Base-by-base conservation (phyloP, 1,140 invertebrate genomes). In the Augochlora pura region DNA sequence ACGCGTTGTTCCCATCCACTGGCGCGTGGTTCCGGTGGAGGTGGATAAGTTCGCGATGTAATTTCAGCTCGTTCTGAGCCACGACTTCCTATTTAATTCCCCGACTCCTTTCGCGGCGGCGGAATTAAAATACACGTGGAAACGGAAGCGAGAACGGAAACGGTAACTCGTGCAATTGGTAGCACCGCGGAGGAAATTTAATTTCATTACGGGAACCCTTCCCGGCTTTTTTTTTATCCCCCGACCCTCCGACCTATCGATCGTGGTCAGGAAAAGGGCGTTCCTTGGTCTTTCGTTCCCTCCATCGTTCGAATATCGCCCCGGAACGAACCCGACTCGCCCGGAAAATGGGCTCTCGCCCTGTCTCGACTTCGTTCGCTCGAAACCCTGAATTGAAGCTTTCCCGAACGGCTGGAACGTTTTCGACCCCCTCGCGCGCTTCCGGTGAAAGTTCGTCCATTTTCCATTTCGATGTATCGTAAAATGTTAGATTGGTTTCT, bases 41-140 rank as follows among this genome's bases (percentile, higher is more conserved):
- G 9, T 8, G 38, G n/a, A n/a, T 18, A n/a, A 49, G 9, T 23
- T 18, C 16, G 23, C 76, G 38, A 32, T 72, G 76, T 57, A 78
- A 78, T 78, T 78, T 78, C 60, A 71, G 18, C 75, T 21, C 60
- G 65, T 38, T 14, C n/a, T 23, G 23, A 42, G 38, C 32, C 73
- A 38, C 62, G 32, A 68, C 32, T 65, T 65, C 76, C 60, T 64
- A 65, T 72, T 78, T 78, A 78, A 72, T 78, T 78, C 69, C 68
- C 59, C 32, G 42, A 6, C 60, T 57, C 60, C 60, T 64, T 57
- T 64, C 57, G 38, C 23, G 32, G 21, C 25, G 14, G 18, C 18
- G 59, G 23, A 72, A 78, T 78, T 78, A 72, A 78, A 78, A 78
- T 78, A 78, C 66, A 62, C 66, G 57, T 49, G 39, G 54, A 77